A percentile compares a stretch with the other conserved stretches of the same genome.
These are phyloP conservation scores for Gallinago media DNA, from an alignment of 2,113 vertebrate genomes.

Conservation along the genomic window DNA sequence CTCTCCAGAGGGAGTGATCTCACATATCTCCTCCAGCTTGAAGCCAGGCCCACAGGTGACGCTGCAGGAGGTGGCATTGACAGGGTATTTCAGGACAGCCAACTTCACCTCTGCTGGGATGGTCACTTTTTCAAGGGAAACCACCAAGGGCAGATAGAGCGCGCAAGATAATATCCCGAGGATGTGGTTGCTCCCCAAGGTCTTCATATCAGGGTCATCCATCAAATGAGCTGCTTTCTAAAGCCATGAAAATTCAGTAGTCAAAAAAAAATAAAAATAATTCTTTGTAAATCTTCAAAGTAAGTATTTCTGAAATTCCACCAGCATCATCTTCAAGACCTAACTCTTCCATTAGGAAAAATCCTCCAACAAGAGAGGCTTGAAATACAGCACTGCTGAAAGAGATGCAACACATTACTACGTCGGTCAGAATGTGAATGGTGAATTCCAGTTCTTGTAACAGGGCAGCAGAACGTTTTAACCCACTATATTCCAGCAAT, in stretches of 20 bases:
- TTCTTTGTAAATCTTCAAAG: not conserved
- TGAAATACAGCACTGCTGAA: not conserved
- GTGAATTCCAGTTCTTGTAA: not conserved
- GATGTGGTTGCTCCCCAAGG: not conserved
- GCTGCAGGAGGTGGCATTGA: conserved; percentile 81
- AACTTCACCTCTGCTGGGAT: conserved; percentile 35
- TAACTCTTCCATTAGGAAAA: not conserved
- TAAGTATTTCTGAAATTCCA: not conserved
- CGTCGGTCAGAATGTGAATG: fast-evolving
- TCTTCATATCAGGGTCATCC: not conserved
- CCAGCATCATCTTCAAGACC: not conserved
- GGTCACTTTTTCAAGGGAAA: not conserved
- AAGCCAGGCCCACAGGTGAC: conserved; percentile 88
- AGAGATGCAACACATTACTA: not conserved
- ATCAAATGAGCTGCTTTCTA: not conserved
- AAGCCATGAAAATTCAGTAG: not conserved
- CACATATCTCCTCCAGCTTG: conserved; percentile 79
- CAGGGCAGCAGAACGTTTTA: not conserved
- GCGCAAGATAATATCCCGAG: not conserved
- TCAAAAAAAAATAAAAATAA: not conserved
- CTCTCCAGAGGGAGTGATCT: not conserved
- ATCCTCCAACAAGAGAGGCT: not conserved
- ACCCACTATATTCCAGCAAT: not conserved
- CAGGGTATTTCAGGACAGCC: conserved; percentile 8
- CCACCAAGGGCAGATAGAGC: not conserved